Base-by-base conservation (phyloP, 2,797 vertebrate species). In the Acanthopagrus latus region DNA sequence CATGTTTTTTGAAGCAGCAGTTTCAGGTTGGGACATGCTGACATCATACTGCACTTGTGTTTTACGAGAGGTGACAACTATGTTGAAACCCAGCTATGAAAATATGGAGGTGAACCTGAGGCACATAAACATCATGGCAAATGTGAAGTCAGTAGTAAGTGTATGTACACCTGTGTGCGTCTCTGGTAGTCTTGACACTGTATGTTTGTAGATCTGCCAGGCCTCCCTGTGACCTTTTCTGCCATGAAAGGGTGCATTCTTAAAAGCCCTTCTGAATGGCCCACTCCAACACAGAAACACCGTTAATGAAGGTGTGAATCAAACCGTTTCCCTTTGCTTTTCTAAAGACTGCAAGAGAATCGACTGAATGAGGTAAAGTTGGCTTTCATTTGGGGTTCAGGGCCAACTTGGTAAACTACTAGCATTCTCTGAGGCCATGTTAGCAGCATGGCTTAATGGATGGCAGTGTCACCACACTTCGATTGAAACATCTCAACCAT, bases 71-170 rank as follows among this genome's bases (percentile, higher is more conserved):
- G 71, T 81, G 78, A 81, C 82, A 77, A 74, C 20, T 48, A 44
- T 20, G 73, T 63, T 72, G 43, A 82, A 68, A 80, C 44, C 21
- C 88, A 89, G 85, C 86, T 89, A 86, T 76, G 66, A 85, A 90
- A 90, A 90, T 72, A 88, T 56, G 12, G 38, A 74, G 66, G 81
- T 75, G 74, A 86, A 66, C 9, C 68, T 64, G 47, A 81, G 60
- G 43, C 56, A 29, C 48, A 66, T 29, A 76, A 82, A 85, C 74
- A 64, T 60, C 14, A 50, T 1, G 52, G 62, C 14, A 27, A 76
- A 33, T 10, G 48, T 81, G 58, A 77, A 79, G 74, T 82, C 84
- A 71, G 52, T 0, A 6, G 13, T 47, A 25, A 11, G 63, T 74
- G 64, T 76, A 20, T 55, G 18, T 63, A 57, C 71, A 79, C 75